Base-by-base conservation (phyloP, 2,797 vertebrate species). In the Otus scops region DNA sequence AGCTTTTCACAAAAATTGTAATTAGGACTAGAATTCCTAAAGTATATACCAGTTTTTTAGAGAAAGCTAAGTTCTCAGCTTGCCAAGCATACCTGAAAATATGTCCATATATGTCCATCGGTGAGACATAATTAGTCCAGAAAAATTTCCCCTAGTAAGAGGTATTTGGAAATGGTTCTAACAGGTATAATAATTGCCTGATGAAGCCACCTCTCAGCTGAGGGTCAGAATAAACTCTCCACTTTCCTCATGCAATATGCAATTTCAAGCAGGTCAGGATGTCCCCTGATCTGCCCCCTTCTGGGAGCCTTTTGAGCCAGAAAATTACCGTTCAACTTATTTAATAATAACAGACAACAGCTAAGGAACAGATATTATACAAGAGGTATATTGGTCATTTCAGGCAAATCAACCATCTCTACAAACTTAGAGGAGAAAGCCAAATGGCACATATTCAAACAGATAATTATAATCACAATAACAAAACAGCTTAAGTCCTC, bases 361-460 rank as follows among this genome's bases (percentile, higher is more conserved):
- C 39, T 70, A 77, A 77, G 59, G 36, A 89, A 83, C 19, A 64
- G 24, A 20, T 51, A 75, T 15, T 8, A 60, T 45, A 39, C 18
- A 67, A 71, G n/a, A 85, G 11, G 24, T 20, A 53, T 9, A 70
- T 13, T 47, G 23, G 10, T 51, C 9, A 70, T 70, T 91, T 67
- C 0, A 2, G 79, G 34, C 13, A 91, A 80, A 88, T n/a, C 56
- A 85, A 53, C 13, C 17, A 41, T 20, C 24, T 57, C 68, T 53
- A 53, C 45, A 88, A 80, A 88, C 19, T 70, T 63, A 53, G 19
- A 88, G 13, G 23, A 76, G 41, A 88, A 92, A 80, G 34, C 21
- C 8, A 13, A 65, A 69, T 20, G 32, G 16, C 32, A 69, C 19
- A 38, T 28, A 59, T 32, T 81, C 15, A 86, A 47, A 86, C 12